These are phyloP conservation scores for Lepidocyrtoides sp. DNA, from an alignment of 2,888 invertebrate species.

Conservation along the genomic window DNA sequence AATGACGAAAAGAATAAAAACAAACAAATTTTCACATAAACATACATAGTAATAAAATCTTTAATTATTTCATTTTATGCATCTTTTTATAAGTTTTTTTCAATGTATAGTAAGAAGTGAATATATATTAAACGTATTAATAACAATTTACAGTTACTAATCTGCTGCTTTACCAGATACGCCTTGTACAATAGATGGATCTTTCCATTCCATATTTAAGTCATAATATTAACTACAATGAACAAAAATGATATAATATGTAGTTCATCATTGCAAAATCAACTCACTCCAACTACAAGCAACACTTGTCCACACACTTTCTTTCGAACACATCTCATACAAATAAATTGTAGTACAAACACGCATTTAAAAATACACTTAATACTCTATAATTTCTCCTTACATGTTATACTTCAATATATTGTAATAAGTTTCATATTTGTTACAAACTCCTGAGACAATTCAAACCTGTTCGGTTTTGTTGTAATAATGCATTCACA, in stretches of 20 bases:
- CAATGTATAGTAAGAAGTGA: background rate
- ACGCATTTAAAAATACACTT: background rate
- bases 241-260: background rate
- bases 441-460: constrained; percentile 71
- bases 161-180: constrained; percentile 19
- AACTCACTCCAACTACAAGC: background rate
- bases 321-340: background rate
- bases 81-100: background rate
- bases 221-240: background rate
- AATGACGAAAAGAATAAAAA: too few species aligned
- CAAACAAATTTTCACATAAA: constrained; percentile 31
- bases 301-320: background rate
- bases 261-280: constrained; percentile 6
- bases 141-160: too few species aligned
- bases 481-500: too few species aligned
- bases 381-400: background rate
- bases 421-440: background rate
- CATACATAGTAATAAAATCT: too few species aligned
- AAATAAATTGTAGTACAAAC: background rate
- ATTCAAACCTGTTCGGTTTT: too few species aligned
- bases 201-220: too few species aligned
- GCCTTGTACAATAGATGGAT: constrained; percentile 15
- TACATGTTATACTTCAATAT: background rate
- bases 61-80: too few species aligned
- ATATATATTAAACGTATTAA: background rate